Base-by-base conservation (phyloP, 2,113 vertebrate species). In the Gobius niger region DNA sequence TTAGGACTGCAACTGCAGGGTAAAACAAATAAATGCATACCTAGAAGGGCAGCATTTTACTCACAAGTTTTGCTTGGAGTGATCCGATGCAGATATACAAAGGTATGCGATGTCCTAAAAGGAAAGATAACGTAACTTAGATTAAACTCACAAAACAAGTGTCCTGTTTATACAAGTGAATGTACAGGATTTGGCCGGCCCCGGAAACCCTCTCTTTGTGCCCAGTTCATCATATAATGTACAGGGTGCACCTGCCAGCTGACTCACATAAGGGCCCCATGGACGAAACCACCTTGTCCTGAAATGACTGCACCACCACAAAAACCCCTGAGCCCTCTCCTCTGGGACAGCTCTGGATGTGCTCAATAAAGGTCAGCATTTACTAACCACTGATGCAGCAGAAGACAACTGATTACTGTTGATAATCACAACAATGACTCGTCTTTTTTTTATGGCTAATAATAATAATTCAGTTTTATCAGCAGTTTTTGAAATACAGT, bases 11-110 rank as follows among this genome's bases (percentile, higher is more conserved):
- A 34, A 34, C 24, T 34, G 24, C 24, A 3, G 24, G 24, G 24
- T 34, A 34, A 34, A 34, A 34, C 24, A 34, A 4, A 34, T 34
- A 34, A 34, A 34, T 34, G 24, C 5, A 34, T 34, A 34, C 24
- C 2, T 8, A 5, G 14, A n/a, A 16, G 46, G 61, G 11, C 44
- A 18, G 6, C 19, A 16, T 16, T 52, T 9, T 70, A 95, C 95
- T 96, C 90, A 96, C 95, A 97, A 85, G 86, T 96, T 95, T 88
- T 96, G 95, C 1, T 94, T 95, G 0, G 94, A 94, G 68, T 82
- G 77, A 73, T 90, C 86, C 50, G 87, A 92, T 67, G 95, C 94
- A 63, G 92, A 91, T 85, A 97, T 96, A 70, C 95, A 96, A 61
- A 96, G 92, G 80, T 97, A 96, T 62, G 94, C 96, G 89, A 95